Conservation (phyloP, 2,888 invertebrate species). For the Beris morrisii region DNA sequence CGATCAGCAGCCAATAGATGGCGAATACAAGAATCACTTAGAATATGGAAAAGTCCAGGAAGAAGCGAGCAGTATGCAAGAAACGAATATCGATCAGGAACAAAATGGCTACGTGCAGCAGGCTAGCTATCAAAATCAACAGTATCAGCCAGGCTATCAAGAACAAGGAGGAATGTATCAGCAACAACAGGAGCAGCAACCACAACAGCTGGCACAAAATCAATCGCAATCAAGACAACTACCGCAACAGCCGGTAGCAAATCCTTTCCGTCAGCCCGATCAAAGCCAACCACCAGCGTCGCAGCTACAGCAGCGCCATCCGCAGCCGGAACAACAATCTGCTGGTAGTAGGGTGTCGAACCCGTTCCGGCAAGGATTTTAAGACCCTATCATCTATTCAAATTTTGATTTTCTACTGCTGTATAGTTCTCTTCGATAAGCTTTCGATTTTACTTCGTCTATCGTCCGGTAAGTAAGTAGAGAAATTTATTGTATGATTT, state of each 20-base stretch:
- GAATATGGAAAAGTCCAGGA: conserved; percentile 67
- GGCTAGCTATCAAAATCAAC: conserved; percentile 55
- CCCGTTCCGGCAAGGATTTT: conserved; percentile 83
- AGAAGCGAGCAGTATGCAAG: conserved; percentile 58
- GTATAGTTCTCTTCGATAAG: conserved; percentile 46
- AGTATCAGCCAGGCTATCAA: conserved; percentile 55
- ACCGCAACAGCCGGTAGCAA: conserved; percentile 59
- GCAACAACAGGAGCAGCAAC: conserved; percentile 57
- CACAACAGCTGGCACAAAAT: conserved; percentile 42
- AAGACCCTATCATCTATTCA: conserved; percentile 58
- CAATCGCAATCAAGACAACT: conserved; percentile 54
- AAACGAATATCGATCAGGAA: conserved; percentile 67
- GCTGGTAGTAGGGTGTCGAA: conserved; percentile 63
- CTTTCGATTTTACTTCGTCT: conserved; percentile 40
- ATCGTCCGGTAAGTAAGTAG: conserved; percentile 21
- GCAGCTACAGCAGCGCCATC: conserved; percentile 50
- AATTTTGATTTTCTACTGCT: conserved; percentile 54
- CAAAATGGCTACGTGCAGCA: conserved; percentile 55
- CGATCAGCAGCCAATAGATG: conserved; percentile 77
- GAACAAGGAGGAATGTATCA: conserved; percentile 57
- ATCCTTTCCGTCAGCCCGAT: conserved; percentile 75
- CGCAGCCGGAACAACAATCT: conserved; percentile 55
- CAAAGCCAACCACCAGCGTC: conserved; percentile 56
- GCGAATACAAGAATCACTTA: conserved; percentile 78
- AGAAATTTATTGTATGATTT: not conserved